Base-by-base conservation (phyloP, 2,797 vertebrate genomes). In the Rhinogobio ventralis region DNA sequence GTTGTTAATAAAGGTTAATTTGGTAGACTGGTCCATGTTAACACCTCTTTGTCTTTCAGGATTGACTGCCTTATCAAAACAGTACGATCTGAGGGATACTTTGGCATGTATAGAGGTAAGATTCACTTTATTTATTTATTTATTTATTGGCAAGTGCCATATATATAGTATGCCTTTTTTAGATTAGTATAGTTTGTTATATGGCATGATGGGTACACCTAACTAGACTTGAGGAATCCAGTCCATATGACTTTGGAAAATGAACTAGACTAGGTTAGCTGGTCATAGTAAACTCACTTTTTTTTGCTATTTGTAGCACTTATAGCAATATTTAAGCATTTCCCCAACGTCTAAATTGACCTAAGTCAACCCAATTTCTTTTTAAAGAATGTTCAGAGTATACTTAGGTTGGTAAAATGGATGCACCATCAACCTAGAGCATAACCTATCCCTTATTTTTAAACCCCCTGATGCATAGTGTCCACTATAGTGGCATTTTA, bases 41-140 rank as follows among this genome's bases (percentile, higher is more conserved):
- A 79, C 36, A 66, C 86, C 3, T 14, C 30, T 36, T 55, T 30
- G 33, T 81, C 68, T n/a, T 86, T 25, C 45, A 97, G 96, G 94
- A 91, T 97, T 93, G 96, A 97, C 91, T 97, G 96, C 91, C 94
- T 97, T 88, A 88, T 95, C 83, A 96, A 96, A 91, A 97, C 96
- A 0, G 93, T 97, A 62, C 93, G 93, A 83, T 94, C 96, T 45
- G 96, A 97, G 88, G 96, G 96, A 4, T 97, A 94, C 91, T 96
- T 97, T 93, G 96, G 96, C 86, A 96, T 97, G 96, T 97, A 97
- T 88, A 96, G 96, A 97, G 96, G 96, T 97, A 96, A 95, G 94
- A 91, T 46, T 81, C 25, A 66, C 79, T 51, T n/a, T n/a, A n/a
- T n/a, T n/a, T n/a, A n/a, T n/a, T n/a, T 73, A 84, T 68, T 57